Evolutionary conservation across 2,113 vertebrate species (phyloP).

Genomic region (Asarcornis scutulata): DNA sequence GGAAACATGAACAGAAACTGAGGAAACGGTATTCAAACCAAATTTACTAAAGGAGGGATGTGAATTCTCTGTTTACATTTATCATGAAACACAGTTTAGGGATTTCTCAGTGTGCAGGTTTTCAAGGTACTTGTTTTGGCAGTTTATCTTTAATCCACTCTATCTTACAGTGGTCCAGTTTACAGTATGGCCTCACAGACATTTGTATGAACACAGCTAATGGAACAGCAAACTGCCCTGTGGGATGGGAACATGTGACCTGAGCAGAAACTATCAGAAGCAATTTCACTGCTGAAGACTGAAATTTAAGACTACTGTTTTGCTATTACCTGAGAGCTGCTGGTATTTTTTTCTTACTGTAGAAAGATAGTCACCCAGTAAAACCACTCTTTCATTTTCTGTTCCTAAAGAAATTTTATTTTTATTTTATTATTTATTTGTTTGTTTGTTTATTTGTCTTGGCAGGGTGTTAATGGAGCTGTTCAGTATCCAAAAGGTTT

Average conservation of each 20-base stretch:
- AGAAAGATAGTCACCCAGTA: background rate
- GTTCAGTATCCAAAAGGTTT: slow-evolving; percentile 92
- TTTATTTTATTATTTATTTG: background rate
- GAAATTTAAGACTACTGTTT: background rate
- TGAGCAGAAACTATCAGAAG: background rate
- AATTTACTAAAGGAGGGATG: background rate
- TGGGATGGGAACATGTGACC: background rate
- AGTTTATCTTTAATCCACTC: background rate
- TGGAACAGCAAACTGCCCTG: rapidly evolving
- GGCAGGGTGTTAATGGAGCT: slow-evolving; percentile 87
- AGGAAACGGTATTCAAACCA: background rate
- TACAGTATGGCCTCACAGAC: background rate
- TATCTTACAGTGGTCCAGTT: background rate
- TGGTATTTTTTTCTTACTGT: background rate
- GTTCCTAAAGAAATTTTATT: background rate
- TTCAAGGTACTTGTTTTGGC: background rate
- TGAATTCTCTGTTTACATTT: background rate
- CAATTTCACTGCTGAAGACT: background rate
- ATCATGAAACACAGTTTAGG: background rate
- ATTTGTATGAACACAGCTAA: background rate
- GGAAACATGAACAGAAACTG: background rate
- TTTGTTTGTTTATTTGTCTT: background rate
- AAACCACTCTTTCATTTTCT: background rate
- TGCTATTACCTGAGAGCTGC: background rate
- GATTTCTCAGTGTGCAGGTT: background rate